Conservation (phyloP, 2,797 vertebrate species). For the Coilia nasus region DNA sequence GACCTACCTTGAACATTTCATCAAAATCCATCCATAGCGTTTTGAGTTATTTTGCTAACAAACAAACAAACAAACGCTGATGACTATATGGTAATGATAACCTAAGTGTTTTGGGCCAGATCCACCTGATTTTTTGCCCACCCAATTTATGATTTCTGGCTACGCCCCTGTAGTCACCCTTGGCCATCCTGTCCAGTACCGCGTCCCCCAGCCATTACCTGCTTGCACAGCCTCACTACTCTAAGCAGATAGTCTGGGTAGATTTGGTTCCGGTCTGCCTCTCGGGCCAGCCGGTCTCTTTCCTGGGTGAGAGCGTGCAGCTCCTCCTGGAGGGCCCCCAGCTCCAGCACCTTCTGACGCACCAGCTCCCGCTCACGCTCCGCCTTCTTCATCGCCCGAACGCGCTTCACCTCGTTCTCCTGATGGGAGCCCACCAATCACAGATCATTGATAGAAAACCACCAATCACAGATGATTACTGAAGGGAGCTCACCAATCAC, state of each 20-base stretch:
- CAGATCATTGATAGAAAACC: background rate
- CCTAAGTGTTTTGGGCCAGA: no score
- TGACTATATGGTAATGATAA: no score
- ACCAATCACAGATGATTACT: no score
- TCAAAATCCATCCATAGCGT: no score
- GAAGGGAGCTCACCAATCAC: no score
- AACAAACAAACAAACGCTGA: no score
- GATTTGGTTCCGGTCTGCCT: conserved; percentile 6
- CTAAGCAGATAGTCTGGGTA: conserved; percentile 64
- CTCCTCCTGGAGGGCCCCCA: background rate
- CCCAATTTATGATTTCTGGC: no score
- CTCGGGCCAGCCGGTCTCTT: background rate
- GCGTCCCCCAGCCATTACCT: background rate
- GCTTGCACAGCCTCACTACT: conserved; percentile 62
- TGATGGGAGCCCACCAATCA: background rate
- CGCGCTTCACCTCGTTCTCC: conserved; percentile 13
- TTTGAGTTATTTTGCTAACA: no score
- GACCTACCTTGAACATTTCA: no score
- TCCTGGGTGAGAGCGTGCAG: background rate
- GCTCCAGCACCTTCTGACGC: background rate
- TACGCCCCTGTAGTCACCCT: no score
- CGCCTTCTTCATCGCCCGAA: background rate
- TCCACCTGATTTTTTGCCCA: no score
- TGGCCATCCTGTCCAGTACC: background rate
- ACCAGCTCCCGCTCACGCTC: background rate